Base-by-base conservation (phyloP, 2,797 vertebrate species). In the Bovichtus variegatus region DNA sequence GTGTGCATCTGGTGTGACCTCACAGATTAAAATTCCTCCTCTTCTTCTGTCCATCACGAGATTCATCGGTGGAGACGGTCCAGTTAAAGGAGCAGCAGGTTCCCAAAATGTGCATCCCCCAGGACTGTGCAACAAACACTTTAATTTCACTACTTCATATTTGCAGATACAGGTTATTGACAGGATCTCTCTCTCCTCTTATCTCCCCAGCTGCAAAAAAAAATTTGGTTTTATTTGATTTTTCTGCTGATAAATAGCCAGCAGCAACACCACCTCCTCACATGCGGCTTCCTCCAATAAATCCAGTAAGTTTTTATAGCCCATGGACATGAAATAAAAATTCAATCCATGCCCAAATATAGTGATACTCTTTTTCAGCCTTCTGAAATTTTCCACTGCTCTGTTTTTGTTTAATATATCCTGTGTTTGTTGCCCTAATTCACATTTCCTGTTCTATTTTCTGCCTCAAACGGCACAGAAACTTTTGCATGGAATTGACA, bases 211-310 rank as follows among this genome's bases (percentile, higher is more conserved):
- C 47, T 74, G 54, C 55, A 62, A n/a, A 78, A 62, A 78, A 54
- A 66, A 53, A 62, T 12, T 57, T 78, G 53, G 40, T 19, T 19
- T 25, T 43, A 41, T 63, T 31, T 71, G 55, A n/a, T 27, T 54
- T 67, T 67, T 65, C 43, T 74, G 62, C 59, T 44, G 12, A 29
- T 15, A 80, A 80, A 83, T 73, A 74, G 55, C 76, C 76, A 78
- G 70, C 62, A 82, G 82, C 80, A 80, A 23, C 73, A 76, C 64
- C 72, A 50, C 82, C 75, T 84, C 81, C 78, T 80, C 73, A 71
- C 74, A 63, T 29, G 25, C 83, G 81, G 69, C 43, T 68, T 63
- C 25, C 54, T 49, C 43, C 2, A 43, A 78, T 74, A 60, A 71
- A 82, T 66, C 74, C 79, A 78, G 41, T 21, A 78, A 81, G 70